Base-by-base conservation (phyloP, 2,113 vertebrate genomes). In the Otocyon megalotis region DNA sequence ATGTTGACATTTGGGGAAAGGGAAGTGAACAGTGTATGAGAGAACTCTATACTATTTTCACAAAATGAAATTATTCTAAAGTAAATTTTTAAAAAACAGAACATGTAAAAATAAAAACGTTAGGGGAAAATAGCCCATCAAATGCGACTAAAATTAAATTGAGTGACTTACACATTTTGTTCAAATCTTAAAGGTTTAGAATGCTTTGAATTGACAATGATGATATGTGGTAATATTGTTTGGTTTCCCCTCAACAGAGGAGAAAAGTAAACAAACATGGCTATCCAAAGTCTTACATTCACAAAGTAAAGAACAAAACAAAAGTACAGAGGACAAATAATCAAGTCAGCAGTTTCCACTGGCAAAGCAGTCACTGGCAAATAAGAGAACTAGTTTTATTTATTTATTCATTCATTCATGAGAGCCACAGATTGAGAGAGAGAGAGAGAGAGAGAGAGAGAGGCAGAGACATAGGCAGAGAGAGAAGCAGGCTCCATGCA, bases 141-240 rank as follows among this genome's bases (percentile, higher is more conserved):
- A 80, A 94, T 81, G 50, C 30, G 91, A 43, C 77, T 97, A 85
- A 93, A 62, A 87, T 62, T 74, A 92, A 94, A 92, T 11, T 80
- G 7, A 93, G 22, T 43, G 35, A 69, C 79, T 63, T 72, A 88
- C 3, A 71, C 17, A 84, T 79, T 92, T 90, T 93, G 53, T 26
- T 94, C 26, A 43, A 43, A 87, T 79, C 79, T 50, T 96, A 67
- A 56, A 95, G n/a, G 17, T 92, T 74, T 89, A 83, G 94, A 94
- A 88, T 43, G 74, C 50, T 67, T 85, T 90, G 72, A 97, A 91
- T 79, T 89, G 30, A 89, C 79, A 96, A 37, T 54, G 56, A 87
- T 69, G 28, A 6, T 58, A 37, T 3, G 14, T 76, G 24, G 53
- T 58, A 28, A 97, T 28, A 96, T 0, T 81, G 2, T 58, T 93